phyloP scores from a whole-genome alignment of 2,888 invertebrate species.

The Eulithis prunata region DNA sequence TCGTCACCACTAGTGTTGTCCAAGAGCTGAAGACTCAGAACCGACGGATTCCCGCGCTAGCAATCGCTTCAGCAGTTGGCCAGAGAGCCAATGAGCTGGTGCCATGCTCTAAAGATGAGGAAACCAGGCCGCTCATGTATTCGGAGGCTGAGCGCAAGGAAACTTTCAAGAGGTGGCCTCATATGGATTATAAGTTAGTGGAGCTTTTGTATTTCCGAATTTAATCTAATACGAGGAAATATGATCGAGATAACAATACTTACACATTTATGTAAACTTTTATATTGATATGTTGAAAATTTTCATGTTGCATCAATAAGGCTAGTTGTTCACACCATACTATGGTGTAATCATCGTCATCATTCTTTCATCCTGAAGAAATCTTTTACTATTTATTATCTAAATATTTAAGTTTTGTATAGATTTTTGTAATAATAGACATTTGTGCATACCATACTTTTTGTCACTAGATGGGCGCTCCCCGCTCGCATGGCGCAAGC shows the following conservation, averaged over 20 bases:
- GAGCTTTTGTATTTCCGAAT: not conserved
- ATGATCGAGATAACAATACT: too few relatives aligned
- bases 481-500: conserved; percentile 99
- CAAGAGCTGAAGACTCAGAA: conserved; percentile 92
- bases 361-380: too few relatives aligned
- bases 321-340: too few relatives aligned
- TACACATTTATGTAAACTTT: too few relatives aligned
- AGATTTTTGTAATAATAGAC: too few relatives aligned
- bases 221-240: not conserved
- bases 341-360: too few relatives aligned
- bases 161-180: conserved; percentile 97
- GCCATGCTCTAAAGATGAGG: conserved; percentile 81
- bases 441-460: not conserved
- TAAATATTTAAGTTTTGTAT: too few relatives aligned
- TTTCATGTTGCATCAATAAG: too few relatives aligned
- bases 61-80: conserved; percentile 94
- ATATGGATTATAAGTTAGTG: conserved; percentile 96
- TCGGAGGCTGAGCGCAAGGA: conserved; percentile 95
- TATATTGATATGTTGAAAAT: too few relatives aligned
- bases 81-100: conserved; percentile 93
- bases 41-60: conserved; percentile 92
- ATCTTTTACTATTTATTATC: too few relatives aligned
- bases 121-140: conserved; percentile 89
- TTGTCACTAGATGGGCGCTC: conserved; percentile 91
- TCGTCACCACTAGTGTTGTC: conserved; percentile 91